Conservation (phyloP, 2,888 invertebrate species). For the Furcula furcula region DNA sequence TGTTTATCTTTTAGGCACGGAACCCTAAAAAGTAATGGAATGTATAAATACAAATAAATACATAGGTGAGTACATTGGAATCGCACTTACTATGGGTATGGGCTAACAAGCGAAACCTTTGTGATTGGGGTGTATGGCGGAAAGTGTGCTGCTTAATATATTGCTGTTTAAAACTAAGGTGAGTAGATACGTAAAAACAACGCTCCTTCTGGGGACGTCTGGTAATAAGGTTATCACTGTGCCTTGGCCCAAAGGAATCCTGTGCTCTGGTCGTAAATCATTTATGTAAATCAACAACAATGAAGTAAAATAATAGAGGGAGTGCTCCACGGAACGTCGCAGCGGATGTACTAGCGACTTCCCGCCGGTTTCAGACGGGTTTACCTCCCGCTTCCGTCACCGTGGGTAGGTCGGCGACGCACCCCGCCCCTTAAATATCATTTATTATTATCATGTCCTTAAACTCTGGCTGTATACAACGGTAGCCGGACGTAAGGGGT, state of each 20-base stretch:
- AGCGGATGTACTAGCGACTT: constrained; percentile 59
- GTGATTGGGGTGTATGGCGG: too few species aligned
- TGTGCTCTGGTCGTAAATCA: constrained; percentile 56
- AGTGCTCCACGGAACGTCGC: constrained; percentile 48
- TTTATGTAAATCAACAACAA: constrained; percentile 66
- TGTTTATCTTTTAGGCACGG: too few species aligned
- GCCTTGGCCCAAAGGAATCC: constrained; percentile 44
- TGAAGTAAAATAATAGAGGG: constrained; percentile 60
- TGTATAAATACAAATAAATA: too few species aligned
- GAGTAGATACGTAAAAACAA: too few species aligned
- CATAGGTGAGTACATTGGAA: too few species aligned
- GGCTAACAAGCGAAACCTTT: too few species aligned
- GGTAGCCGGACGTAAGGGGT: not conserved
- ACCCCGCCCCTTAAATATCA: constrained; percentile 21
- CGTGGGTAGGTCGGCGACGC: constrained; percentile 19
- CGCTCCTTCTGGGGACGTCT: too few species aligned
- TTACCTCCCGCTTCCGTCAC: constrained; percentile 53
- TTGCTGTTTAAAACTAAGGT: too few species aligned
- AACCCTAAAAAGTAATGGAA: too few species aligned
- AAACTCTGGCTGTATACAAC: constrained; percentile 2
- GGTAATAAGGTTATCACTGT: too few species aligned
- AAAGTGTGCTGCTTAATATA: too few species aligned
- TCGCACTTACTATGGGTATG: too few species aligned
- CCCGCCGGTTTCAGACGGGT: constrained; percentile 54
- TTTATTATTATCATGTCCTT: constrained; percentile 5